Base-by-base conservation (phyloP, 1,140 invertebrate species). In the Leptopilina boulardi region DNA sequence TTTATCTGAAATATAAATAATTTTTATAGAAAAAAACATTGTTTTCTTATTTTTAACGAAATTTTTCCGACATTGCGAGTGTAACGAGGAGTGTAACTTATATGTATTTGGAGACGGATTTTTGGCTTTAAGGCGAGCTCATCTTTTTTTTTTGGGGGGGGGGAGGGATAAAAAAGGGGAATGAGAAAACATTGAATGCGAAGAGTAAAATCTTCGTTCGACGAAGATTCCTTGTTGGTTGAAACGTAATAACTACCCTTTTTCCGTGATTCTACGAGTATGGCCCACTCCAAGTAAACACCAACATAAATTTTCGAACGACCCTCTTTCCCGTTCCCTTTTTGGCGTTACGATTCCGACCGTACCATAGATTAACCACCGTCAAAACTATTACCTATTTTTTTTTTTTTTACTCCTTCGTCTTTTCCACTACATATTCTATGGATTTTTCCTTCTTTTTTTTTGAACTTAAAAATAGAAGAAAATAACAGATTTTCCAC, bases 221-320 rank as follows among this genome's bases (percentile, higher is more conserved):
- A 73, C 21, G 80, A 80, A 75, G 78, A 76, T 72, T 76, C 70
- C 70, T 80, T 38, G 51, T 42, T 15, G 42, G 41, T 73, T 77
- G 84, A 83, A 86, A 85, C 85, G 85, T 83, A 84, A 87, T 87
- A 86, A 88, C 82, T 84, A 88, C 81, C 82, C 73, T 80, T 83
- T 76, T 47, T 18, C 73, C 78, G 34, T 41, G 23, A 42, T 66
- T 66, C 56, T n/a, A 34, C 11, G 56, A 66, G 56, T 70, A 59
- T 74, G 79, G 76, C 84, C 84, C 72, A 82, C 79, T 81, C 47
- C 70, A 77, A 79, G 83, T 85, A 88, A 89, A 89, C 85, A 87
- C 79, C 75, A 26, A 82, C 83, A 86, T 89, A 89, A 89, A 89
- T 89, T 88, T 82, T 75, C 66, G 72, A 83, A 74, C 77, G 71